These are phyloP conservation scores for Varroa destructor DNA, from an alignment of 1,140 invertebrate genomes.

Conservation along the genomic window DNA sequence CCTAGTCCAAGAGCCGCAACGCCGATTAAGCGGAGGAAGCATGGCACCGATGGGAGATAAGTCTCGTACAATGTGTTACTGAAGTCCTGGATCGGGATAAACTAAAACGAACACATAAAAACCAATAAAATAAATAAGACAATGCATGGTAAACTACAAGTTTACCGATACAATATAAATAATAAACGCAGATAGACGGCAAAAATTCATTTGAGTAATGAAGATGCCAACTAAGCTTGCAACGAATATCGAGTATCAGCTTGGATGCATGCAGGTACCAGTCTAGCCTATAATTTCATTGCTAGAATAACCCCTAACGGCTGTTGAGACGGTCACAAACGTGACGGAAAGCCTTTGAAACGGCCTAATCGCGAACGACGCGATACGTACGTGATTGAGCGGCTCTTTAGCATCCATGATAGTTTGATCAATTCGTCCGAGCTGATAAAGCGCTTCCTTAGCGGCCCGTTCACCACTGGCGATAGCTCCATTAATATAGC, in stretches of 20 bases:
- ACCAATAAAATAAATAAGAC: too few species aligned
- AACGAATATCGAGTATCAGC: too few species aligned
- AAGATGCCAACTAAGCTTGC: too few species aligned
- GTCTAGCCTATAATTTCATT: too few species aligned
- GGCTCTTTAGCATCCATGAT: conserved; percentile 13
- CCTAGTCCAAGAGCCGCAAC: background rate
- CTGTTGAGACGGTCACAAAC: too few species aligned
- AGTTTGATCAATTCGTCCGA: conserved; percentile 32
- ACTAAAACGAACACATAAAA: background rate
- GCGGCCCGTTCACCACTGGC: conserved; percentile 43
- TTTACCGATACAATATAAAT: too few species aligned
- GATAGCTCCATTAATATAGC: conserved; percentile 45
- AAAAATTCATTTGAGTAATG: too few species aligned
- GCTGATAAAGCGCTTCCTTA: conserved; percentile 37
- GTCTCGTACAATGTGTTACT: conserved; percentile 26
- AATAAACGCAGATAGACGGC: too few species aligned
- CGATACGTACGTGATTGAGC: conserved; percentile 11
- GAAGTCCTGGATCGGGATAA: conserved; percentile 24
- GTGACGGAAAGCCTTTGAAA: too few species aligned
- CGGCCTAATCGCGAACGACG: background rate
- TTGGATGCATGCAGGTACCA: too few species aligned
- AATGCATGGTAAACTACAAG: too few species aligned
- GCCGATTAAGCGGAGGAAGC: background rate
- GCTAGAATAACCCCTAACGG: too few species aligned
- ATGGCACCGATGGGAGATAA: conserved; percentile 23